Base-by-base conservation (phyloP, 2,888 invertebrate genomes). In the Patella caerulea region DNA sequence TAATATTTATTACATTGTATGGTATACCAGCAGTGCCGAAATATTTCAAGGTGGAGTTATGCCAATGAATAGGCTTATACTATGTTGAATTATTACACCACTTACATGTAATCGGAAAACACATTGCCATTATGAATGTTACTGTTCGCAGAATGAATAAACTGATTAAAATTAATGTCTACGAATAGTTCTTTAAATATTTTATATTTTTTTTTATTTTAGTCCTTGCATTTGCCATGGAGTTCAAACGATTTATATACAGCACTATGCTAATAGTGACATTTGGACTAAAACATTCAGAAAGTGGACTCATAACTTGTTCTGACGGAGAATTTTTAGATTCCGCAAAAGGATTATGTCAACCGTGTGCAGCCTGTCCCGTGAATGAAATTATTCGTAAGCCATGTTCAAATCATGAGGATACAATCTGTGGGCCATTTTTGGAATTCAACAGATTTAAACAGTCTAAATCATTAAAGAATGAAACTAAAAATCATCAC, bases 351-450 rank as follows among this genome's bases (percentile, higher is more conserved):
- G 55, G 73, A 34, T n/a, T 19, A 17, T 82, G 82, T 53, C 29
- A 71, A 55, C 69, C 70, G 24, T 83, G 83, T 59, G 80, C 82
- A n/a, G 29, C 34, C 19, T 83, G 83, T 73, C 77, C 79, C 3
- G 74, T 81, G 53, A 83, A 83, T 73, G 77, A 81, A 29, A 83
- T 83, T 65, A 79, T 83, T 72, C 59, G 83, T n/a, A 74, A 69
- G 55, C 82, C 83, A 7, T 83, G 83, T 56, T 65, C 52, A 14
- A 70, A 54, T 19, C 74, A 80, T 71, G 71, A 73, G 29, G 80
- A 83, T 74, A 82, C 81, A 14, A 70, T 76, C 15, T 83, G 83
- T 70, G 83, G 83, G 14, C 83, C 83, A 17, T 83, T 83, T 72
- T 75, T 78, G 70, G 83, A 83, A 74, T 83, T 83, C 78, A 78